phyloP scores from a whole-genome alignment of 2,113 vertebrate species.

The Corapipo altera region DNA sequence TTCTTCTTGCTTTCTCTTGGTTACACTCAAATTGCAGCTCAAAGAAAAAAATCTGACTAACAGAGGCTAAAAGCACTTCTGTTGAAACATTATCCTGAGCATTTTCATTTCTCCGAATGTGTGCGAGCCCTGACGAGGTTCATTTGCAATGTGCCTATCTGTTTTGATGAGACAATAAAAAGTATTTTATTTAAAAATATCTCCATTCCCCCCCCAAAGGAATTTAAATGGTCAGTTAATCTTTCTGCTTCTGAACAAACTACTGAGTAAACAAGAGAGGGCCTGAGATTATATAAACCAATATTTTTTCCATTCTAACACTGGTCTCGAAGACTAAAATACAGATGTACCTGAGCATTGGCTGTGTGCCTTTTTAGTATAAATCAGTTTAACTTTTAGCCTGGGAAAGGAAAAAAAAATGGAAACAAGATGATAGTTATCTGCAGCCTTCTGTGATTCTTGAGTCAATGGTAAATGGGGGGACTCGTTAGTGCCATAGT shows the following conservation, averaged over 20 bases:
- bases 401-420: slow-evolving; percentile 36
- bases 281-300: slow-evolving; percentile 14
- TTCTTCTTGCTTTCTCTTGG: background rate
- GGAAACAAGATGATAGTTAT: slow-evolving; percentile 71
- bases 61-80: slow-evolving; percentile 1
- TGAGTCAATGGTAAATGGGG: slow-evolving; percentile 88
- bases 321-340: background rate
- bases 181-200: slow-evolving; percentile 58
- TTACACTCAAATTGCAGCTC: background rate
- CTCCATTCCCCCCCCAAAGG: background rate
- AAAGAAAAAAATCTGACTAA: slow-evolving; percentile 25
- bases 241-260: slow-evolving; percentile 48
- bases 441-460: slow-evolving; percentile 77
- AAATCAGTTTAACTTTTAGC: slow-evolving; percentile 80
- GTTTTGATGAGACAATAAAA: slow-evolving; percentile 62
- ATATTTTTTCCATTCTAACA: background rate
- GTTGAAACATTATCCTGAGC: slow-evolving; percentile 14
- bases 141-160: slow-evolving; percentile 41
- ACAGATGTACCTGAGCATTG: slow-evolving; percentile 43
- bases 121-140: slow-evolving; percentile 11
- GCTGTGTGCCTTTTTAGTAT: slow-evolving; percentile 45
- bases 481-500: slow-evolving; percentile 80
- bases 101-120: slow-evolving; percentile 7
- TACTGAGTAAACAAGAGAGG: slow-evolving; percentile 42
- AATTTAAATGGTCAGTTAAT: slow-evolving; percentile 14